phyloP scores from a whole-genome alignment of 2,888 invertebrate genomes.

The Nephrocerus scutellatus region DNA sequence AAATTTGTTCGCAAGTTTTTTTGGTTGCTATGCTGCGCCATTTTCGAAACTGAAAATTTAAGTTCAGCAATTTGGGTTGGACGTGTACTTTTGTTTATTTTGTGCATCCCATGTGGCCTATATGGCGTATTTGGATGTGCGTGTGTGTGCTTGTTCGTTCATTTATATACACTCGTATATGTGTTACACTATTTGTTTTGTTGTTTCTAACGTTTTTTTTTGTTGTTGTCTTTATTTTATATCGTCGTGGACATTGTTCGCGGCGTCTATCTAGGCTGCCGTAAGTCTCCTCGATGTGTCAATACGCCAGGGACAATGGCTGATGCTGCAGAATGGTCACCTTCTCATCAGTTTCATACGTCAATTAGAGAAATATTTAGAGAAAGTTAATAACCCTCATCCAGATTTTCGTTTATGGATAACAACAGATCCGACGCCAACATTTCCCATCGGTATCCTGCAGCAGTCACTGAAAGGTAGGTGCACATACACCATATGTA shows the following conservation, averaged over 20 bases:
- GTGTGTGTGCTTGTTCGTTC: constrained; percentile 1
- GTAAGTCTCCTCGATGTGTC: constrained; percentile 61
- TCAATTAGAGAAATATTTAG: constrained; percentile 75
- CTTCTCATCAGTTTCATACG: constrained; percentile 71
- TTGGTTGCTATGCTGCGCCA: no score
- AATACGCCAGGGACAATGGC: constrained; percentile 74
- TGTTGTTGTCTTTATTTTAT: not conserved
- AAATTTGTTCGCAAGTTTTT: no score
- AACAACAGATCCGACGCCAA: constrained; percentile 80
- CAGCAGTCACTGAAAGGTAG: constrained; percentile 76
- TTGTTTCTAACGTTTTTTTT: not conserved
- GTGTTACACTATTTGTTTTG: not conserved
- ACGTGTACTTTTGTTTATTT: no score
- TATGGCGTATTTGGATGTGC: not conserved
- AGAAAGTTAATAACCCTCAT: constrained; percentile 72
- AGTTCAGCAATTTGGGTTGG: no score
- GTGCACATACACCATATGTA: constrained; percentile 4
- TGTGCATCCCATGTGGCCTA: no score
- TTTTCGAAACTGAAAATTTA: no score
- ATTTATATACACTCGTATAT: not conserved
- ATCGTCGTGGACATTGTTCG: not conserved
- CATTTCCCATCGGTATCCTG: constrained; percentile 83
- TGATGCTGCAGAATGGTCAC: constrained; percentile 91
- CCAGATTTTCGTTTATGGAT: constrained; percentile 89
- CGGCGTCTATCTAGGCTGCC: constrained; percentile 57